Evolutionary conservation across 2,113 vertebrate species (phyloP), one percentile per base, ranked within the genome.

Genomic region (Ifrita kowaldi): DNA sequence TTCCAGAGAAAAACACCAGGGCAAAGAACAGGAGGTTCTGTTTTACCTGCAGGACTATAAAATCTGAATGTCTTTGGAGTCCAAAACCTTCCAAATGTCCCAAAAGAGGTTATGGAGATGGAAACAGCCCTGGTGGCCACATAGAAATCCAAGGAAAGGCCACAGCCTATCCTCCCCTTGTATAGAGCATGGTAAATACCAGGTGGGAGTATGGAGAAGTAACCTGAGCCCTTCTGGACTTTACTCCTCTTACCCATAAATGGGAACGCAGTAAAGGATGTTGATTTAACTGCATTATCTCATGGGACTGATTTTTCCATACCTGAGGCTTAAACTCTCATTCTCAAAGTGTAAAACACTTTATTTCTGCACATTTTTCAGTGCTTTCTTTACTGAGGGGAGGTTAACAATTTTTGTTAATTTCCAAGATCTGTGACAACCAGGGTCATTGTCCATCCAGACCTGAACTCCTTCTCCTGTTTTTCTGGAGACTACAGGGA

Each of bases 191-290:
- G 35, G 69, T 73, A 83, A 85, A 74, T 13, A 4, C 32, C 68
- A 79, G 87, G 57, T 30, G 22, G 19, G 41, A 35, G 22, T 49
- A 64, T 83, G 30, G 50, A 82, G 94, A 69, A 93, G 96, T 90
- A 98, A 97, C 91, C 69, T 39, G 84, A 97, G 95, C 92, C 85
- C 93, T 95, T 79, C 79, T 93, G 97, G 93, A 98, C 98, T 98
- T 98, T 98, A 97, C 60, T 95, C 98, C 69, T 92, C 41, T 83
- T 64, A 64, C 73, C 65, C 90, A 95, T 89, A 94, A 79, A 95
- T 65, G 44, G 85, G 75, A 93, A 75, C 46, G 49, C 65, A 87
- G 78, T 83, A 91, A 89, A 94, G 76, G 69, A 53, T 89, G 88
- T 93, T 89, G 87, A 93, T 70, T 91, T 76, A 55, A 50, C 73